Evolutionary conservation across 2,888 invertebrate species (phyloP).

Genomic region (Habrosyne pyritoides): DNA sequence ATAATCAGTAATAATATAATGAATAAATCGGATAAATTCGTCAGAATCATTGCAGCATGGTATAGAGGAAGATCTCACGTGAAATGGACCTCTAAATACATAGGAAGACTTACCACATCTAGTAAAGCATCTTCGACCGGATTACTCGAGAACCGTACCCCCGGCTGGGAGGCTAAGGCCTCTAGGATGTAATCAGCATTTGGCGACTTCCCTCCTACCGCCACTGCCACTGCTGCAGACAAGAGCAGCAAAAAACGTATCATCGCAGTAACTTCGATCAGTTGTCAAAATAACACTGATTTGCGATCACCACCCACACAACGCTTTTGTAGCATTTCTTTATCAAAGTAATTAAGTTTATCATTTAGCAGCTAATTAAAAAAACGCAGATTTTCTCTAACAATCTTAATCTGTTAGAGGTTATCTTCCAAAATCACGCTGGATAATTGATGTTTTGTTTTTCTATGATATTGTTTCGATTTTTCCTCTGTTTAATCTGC

Average conservation of each 20-base stretch:
- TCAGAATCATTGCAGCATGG: too few species aligned
- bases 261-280: constrained; percentile 22
- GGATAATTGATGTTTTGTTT: neutral
- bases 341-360: neutral
- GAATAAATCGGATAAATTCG: too few species aligned
- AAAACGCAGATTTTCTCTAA: neutral
- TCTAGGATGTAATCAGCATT: constrained; percentile 46
- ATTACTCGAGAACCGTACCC: constrained; percentile 38
- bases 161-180: constrained; percentile 26
- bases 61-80: too few species aligned
- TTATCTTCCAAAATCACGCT: neutral
- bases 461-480: neutral
- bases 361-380: neutral
- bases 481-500: neutral
- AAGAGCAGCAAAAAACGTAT: constrained; percentile 31
- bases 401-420: neutral
- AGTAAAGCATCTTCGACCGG: constrained; percentile 52
- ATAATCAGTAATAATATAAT: too few species aligned
- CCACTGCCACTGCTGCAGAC: constrained; percentile 33
- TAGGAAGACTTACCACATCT: constrained; percentile 51
- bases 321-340: neutral
- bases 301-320: neutral
- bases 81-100: too few species aligned
- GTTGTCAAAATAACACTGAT: neutral
- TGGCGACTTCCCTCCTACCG: constrained; percentile 45